Percentiles rank a stretch among this genome's conserved stretches.
Evolutionary conservation across 35 echinoderm and acorn worm genomes (phyloP).

Genomic region (Strongylocentrotus purpuratus): DNA sequence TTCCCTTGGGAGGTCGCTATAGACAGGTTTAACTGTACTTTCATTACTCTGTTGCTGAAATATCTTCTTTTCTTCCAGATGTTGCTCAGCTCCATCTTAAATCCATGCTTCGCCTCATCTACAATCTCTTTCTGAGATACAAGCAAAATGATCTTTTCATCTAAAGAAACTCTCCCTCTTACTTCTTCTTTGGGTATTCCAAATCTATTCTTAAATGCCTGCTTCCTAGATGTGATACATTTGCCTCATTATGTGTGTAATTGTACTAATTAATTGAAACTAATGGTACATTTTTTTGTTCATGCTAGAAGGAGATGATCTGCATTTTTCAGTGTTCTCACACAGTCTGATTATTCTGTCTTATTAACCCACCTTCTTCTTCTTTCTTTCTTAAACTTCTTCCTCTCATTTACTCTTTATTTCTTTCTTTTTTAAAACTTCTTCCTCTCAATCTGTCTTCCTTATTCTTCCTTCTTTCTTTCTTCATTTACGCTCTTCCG

Average conservation of each 20-base stretch:
- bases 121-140: constrained; percentile 98
- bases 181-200: background rate
- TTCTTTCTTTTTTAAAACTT: too few relatives aligned
- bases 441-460: background rate
- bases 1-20: too few relatives aligned
- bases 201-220: constrained; percentile 1
- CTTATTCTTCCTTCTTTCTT: background rate
- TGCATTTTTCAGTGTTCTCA: background rate
- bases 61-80: constrained; percentile 74
- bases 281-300: background rate
- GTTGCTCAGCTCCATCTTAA: constrained; percentile 94
- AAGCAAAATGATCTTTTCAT: constrained; percentile 76
- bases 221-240: background rate
- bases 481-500: background rate
- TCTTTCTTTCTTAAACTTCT: background rate
- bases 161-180: background rate
- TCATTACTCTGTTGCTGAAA: constrained; percentile 11
- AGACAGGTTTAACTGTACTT: too few relatives aligned
- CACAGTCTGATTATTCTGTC: background rate
- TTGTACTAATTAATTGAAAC: background rate
- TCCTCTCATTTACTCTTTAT: too few relatives aligned
- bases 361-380: background rate
- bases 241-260: background rate
- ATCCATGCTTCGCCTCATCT: constrained; percentile 89
- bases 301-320: background rate